phyloP scores from a whole-genome alignment of 2,113 vertebrate genomes.

The Tyrannus savana region DNA sequence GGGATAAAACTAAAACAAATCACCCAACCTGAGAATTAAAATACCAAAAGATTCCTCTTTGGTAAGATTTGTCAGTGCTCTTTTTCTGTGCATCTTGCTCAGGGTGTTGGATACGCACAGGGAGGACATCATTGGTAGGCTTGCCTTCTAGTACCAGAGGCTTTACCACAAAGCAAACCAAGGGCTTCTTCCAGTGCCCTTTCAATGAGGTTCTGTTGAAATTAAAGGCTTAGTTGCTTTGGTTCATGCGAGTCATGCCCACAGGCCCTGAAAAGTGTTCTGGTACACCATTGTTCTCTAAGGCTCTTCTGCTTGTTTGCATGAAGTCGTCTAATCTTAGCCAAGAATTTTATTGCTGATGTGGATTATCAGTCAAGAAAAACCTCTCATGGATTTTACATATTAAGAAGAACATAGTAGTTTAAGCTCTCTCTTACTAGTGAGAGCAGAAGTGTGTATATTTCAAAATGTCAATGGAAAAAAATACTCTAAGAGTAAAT shows the following conservation, averaged over 20 bases:
- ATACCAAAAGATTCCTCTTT: background rate
- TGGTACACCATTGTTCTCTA: background rate
- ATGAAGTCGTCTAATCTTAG: background rate
- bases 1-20: background rate
- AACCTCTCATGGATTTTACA: background rate
- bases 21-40: background rate
- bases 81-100: background rate
- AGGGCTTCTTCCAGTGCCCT: background rate
- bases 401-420: background rate
- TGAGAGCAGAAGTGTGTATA: background rate
- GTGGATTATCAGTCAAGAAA: background rate
- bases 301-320: background rate
- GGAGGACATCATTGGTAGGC: background rate
- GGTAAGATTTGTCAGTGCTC: background rate
- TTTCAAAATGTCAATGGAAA: background rate
- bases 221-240: background rate
- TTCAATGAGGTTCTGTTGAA: background rate
- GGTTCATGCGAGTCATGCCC: background rate
- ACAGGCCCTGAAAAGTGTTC: background rate
- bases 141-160: background rate
- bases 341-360: background rate
- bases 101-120: background rate
- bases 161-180: background rate
- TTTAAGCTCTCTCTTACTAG: background rate
- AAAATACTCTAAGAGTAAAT: background rate